phyloP scores from a whole-genome alignment of 2,888 invertebrate species.

The Amphipoea lucens region DNA sequence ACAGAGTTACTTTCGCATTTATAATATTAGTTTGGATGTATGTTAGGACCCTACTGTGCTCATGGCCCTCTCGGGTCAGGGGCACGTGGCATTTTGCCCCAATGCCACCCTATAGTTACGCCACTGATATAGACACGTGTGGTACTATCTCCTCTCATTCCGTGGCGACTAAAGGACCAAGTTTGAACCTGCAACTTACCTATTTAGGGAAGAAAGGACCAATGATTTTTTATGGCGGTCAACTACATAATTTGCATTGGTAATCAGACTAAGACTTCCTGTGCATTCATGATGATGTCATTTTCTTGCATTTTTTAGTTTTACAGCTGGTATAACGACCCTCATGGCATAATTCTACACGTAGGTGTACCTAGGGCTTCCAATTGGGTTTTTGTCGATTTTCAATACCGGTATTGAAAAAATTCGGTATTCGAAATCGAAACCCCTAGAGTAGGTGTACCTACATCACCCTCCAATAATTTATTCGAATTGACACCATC shows the following conservation, averaged over 20 bases:
- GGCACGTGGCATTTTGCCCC: too few species aligned
- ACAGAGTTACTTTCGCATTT: too few species aligned
- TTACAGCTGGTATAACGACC: background rate
- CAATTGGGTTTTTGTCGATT: too few species aligned
- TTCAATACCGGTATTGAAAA: too few species aligned
- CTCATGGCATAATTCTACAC: background rate
- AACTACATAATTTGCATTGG: too few species aligned
- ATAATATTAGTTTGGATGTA: too few species aligned
- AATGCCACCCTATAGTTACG: too few species aligned
- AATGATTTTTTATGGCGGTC: too few species aligned
- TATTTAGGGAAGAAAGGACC: background rate
- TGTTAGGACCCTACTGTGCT: too few species aligned
- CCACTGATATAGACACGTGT: constrained; percentile 1
- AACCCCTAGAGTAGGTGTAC: constrained; percentile 17
- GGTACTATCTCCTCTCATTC: background rate
- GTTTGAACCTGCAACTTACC: background rate
- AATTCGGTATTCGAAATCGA: too few species aligned
- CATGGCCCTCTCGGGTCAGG: too few species aligned
- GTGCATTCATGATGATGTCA: constrained; percentile 7
- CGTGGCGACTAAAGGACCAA: background rate
- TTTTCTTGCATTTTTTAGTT: background rate
- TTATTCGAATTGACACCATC: background rate
- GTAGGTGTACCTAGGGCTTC: too few species aligned
- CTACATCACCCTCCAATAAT: background rate
- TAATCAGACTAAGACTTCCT: background rate